A percentile compares a stretch with the other conserved stretches of the same genome.
These are phyloP conservation scores for Lasiurus cinereus DNA, from an alignment of 2,113 vertebrate genomes.

Conservation along the genomic window DNA sequence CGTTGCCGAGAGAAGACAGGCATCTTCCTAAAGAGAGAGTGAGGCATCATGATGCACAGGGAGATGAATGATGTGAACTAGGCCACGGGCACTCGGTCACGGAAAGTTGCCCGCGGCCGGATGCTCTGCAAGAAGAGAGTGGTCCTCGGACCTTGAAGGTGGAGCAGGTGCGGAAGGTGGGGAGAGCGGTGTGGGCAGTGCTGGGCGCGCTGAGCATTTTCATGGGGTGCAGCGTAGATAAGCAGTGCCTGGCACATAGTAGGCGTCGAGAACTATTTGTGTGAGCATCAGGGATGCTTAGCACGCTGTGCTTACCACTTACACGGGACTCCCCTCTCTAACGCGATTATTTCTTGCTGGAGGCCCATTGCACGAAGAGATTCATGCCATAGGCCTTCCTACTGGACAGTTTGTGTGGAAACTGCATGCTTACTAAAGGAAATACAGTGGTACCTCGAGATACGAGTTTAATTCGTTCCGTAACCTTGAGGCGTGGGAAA, in stretches of 20 bases:
- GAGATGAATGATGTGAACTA: not conserved
- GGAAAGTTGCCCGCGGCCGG: not conserved
- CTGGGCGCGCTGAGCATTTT: fast-evolving
- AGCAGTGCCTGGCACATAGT: not conserved
- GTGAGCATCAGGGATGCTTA: not conserved
- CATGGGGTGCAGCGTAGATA: too few species aligned
- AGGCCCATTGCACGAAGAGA: too few species aligned
- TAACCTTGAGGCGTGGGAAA: too few species aligned
- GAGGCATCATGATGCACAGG: not conserved
- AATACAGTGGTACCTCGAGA: too few species aligned
- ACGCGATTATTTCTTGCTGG: not conserved
- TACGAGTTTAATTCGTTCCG: too few species aligned
- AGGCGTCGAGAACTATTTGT: not conserved
- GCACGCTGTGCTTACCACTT: not conserved
- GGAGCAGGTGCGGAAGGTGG: not conserved
- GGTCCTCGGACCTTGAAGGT: not conserved
- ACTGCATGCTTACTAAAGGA: not conserved
- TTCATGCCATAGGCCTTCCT: too few species aligned
- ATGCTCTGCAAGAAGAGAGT: not conserved
- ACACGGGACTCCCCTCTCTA: not conserved
- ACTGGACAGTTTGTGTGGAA: not conserved
- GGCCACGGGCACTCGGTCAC: not conserved
- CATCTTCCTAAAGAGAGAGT: not conserved
- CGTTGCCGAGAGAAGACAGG: not conserved
- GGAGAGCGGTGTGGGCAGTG: not conserved